A percentile compares a stretch with the other conserved stretches of the same genome.
Conservation (phyloP, 2,113 vertebrate species). For the western clawed frog (Xenopus tropicalis) region DNA sequence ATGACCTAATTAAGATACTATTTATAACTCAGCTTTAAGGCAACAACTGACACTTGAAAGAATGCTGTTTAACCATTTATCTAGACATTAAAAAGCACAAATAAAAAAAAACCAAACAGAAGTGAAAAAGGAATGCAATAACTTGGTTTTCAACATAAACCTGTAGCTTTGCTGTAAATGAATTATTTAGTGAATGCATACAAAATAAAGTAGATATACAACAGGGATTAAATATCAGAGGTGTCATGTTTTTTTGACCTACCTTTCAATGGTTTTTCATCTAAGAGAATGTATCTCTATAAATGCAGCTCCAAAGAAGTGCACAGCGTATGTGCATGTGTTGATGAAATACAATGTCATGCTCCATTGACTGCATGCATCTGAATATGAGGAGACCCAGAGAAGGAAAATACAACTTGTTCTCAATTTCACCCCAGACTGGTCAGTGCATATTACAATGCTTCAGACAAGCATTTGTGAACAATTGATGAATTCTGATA, state of each 20-base stretch:
- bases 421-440: conserved; percentile 28
- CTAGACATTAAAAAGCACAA: no score
- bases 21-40: no score
- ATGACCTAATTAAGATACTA: no score
- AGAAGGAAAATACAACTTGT: background rate
- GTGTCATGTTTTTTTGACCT: background rate
- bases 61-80: no score
- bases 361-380: conserved; percentile 4
- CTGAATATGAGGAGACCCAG: conserved; percentile 6
- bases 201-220: no score
- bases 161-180: no score
- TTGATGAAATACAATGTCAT: conserved; percentile 11
- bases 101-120: no score
- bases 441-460: conserved; percentile 22
- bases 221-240: background rate
- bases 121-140: no score
- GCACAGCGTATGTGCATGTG: conserved; percentile 24
- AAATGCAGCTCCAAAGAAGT: conserved; percentile 33
- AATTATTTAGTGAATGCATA: no score
- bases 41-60: no score
- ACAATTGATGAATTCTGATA: conserved; percentile 39
- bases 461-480: conserved; percentile 32
- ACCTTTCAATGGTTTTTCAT: background rate
- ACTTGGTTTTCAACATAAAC: no score
- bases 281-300: conserved; percentile 20